Conservation (phyloP, 2,888 invertebrate species). For the Bugula neritina region DNA sequence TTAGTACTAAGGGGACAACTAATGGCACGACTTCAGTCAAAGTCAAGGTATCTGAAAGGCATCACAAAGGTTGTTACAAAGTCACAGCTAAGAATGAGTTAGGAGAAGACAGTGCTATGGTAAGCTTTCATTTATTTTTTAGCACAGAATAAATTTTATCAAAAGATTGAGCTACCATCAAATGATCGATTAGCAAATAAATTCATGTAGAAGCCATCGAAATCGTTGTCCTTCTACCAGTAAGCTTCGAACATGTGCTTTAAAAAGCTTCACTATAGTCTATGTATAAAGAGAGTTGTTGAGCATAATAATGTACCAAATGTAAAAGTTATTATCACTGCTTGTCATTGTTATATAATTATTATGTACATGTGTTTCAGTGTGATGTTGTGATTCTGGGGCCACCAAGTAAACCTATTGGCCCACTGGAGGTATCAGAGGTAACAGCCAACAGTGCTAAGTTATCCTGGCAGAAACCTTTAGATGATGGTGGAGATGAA, state of each 20-base stretch:
- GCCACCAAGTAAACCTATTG: slow-evolving; percentile 73
- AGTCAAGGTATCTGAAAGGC: not conserved
- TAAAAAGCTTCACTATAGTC: no score
- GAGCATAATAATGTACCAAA: not conserved
- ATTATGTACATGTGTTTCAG: slow-evolving; percentile 12
- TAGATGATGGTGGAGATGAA: slow-evolving; percentile 63
- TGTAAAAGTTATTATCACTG: not conserved
- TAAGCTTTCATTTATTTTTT: slow-evolving; percentile 54
- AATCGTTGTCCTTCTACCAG: no score
- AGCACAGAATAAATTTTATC: no score
- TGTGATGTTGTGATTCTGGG: slow-evolving; percentile 34
- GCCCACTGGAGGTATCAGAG: slow-evolving; percentile 83
- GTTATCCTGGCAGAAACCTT: slow-evolving; percentile 49
- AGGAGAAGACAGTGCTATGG: slow-evolving; percentile 80
- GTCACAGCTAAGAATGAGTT: slow-evolving; percentile 57
- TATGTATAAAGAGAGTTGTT: no score
- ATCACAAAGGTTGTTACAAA: slow-evolving; percentile 83
- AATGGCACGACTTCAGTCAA: slow-evolving; percentile 4
- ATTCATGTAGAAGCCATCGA: no score
- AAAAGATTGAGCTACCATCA: no score
- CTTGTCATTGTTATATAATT: not conserved
- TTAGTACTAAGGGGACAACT: not conserved
- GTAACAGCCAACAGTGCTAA: slow-evolving; percentile 65
- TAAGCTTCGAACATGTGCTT: no score
- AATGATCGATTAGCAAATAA: no score